Percentiles rank a stretch among this genome's conserved stretches.
These are phyloP conservation scores for Trachemys scripta DNA, from an alignment of 2,113 vertebrate genomes.

Conservation along the genomic window DNA sequence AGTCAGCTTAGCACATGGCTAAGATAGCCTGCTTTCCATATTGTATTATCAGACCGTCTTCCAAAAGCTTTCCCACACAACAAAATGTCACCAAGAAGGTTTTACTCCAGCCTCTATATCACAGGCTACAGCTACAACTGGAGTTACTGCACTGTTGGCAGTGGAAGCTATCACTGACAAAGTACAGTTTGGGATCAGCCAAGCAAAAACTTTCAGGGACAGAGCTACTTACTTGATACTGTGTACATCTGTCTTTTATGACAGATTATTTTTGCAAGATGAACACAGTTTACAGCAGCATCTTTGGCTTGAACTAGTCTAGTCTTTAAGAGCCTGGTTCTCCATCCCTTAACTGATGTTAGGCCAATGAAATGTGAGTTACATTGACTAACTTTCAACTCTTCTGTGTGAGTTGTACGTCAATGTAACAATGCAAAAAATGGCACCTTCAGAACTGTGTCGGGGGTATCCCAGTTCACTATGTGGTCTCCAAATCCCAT, in stretches of 20 bases:
- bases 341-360: background rate
- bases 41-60: slow-evolving; percentile 80
- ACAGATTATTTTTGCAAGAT: slow-evolving; percentile 24
- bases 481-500: too few relatives aligned
- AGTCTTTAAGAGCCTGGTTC: background rate
- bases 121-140: slow-evolving; percentile 72
- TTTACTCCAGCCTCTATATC: slow-evolving; percentile 78
- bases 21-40: slow-evolving; percentile 83
- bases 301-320: background rate
- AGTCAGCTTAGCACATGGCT: slow-evolving; percentile 81
- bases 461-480: too few relatives aligned
- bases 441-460: too few relatives aligned
- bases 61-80: slow-evolving; percentile 82
- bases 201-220: slow-evolving; percentile 56
- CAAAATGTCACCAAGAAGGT: slow-evolving; percentile 81
- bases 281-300: slow-evolving; percentile 37
- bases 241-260: slow-evolving; percentile 57
- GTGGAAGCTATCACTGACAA: slow-evolving; percentile 65
- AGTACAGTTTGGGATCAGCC: slow-evolving; percentile 71
- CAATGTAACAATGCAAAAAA: too few relatives aligned
- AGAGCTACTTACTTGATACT: slow-evolving; percentile 45
- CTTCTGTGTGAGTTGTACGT: too few relatives aligned
- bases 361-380: too few relatives aligned
- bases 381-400: too few relatives aligned
- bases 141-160: slow-evolving; percentile 67